phyloP scores from a whole-genome alignment of 2,888 invertebrate species.

The Cosmorhoe ocellata region DNA sequence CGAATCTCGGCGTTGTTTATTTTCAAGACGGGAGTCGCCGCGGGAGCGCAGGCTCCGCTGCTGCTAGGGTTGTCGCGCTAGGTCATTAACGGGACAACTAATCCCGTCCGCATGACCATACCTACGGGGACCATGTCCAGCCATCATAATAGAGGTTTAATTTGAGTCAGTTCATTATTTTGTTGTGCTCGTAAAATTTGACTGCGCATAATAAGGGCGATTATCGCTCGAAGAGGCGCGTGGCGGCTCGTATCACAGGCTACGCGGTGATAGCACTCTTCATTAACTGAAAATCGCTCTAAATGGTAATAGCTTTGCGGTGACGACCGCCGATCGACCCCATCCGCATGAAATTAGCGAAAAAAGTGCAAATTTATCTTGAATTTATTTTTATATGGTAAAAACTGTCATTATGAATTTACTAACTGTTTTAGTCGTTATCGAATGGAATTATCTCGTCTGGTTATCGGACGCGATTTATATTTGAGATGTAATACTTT shows the following conservation, averaged over 20 bases:
- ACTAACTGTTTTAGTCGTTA: constrained; percentile 56
- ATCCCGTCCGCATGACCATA: constrained; percentile 57
- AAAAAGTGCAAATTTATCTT: constrained; percentile 66
- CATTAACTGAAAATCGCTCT: constrained; percentile 76
- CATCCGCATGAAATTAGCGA: constrained; percentile 61
- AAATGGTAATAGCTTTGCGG: constrained; percentile 69
- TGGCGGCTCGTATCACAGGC: constrained; percentile 59
- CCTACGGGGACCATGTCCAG: constrained; percentile 60
- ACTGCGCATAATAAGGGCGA: constrained; percentile 78
- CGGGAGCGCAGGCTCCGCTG: constrained; percentile 22
- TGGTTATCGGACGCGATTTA: constrained; percentile 39
- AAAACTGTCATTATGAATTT: constrained; percentile 61
- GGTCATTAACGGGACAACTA: constrained; percentile 57
- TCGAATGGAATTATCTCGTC: constrained; percentile 51
- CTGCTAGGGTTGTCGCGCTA: constrained; percentile 41
- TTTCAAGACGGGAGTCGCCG: constrained; percentile 35
- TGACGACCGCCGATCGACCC: constrained; percentile 53
- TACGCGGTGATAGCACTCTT: constrained; percentile 62
- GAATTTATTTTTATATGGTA: constrained; percentile 71
- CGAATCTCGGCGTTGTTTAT: constrained; percentile 45
- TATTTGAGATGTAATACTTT: constrained; percentile 44
- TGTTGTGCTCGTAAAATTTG: constrained; percentile 79
- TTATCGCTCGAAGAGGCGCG: constrained; percentile 64
- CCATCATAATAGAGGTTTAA: constrained; percentile 65
- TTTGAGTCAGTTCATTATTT: constrained; percentile 69